Evolutionary conservation across 2,797 vertebrate genomes (phyloP), one percentile per base, ranked within the genome.

Genomic region (Peromyscus nudipes): DNA sequence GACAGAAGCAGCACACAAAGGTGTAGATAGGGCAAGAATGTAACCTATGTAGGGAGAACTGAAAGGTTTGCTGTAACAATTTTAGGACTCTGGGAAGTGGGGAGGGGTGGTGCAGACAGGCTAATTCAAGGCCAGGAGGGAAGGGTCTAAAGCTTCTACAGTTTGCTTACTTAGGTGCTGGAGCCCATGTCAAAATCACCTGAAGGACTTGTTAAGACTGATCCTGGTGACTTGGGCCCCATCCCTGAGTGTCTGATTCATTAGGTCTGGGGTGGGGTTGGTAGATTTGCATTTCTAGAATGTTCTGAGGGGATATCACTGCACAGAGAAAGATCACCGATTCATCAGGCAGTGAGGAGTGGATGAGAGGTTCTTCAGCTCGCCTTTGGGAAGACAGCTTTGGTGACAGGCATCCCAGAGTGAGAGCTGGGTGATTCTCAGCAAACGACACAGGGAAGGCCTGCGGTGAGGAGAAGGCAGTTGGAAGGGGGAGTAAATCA

Each of bases 161-260:
- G 65, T 87, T 19, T 40, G 37, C 62, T 80, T 80, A 6, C 55
- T n/a, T n/a, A 25, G 8, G 37, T 3, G 2, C 52, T 82, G 94
- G 19, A 86, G 21, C 43, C 76, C 19, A 7, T 31, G 6, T 65
- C 69, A 93, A 87, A 85, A 64, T 40, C 64, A 71, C 79, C 34
- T 29, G 25, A n/a, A 87, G 4, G 64, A 8, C 62, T 90, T 91
- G 64, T 91, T 85, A 76, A 49, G 62, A 21, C 71, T 0, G 23
- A 82, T 67, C 64, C 71, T 34, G 31, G 62, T 62, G 65, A 19
- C 75, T 85, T 46, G 40, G 79, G 67, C n/a, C 25, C 25, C 0
- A 1, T 37, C 40, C 60, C 60, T 7, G 19, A 89, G 69, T 83
- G 71, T 91, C 96, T 92, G 94, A 89, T 73, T 96, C 87, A 19